phyloP scores from a whole-genome alignment of 2,113 vertebrate genomes.

The Brachyistius frenatus region DNA sequence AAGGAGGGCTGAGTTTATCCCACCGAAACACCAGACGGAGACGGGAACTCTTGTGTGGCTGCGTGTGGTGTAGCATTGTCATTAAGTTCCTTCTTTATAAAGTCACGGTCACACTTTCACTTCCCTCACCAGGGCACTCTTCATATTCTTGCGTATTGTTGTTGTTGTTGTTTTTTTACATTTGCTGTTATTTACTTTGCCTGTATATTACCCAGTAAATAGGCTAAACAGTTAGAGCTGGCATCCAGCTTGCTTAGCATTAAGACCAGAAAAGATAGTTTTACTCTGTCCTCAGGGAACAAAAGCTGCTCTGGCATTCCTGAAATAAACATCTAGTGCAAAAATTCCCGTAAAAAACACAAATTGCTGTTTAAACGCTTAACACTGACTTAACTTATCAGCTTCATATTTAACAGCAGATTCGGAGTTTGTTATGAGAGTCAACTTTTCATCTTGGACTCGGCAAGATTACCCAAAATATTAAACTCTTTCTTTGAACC shows the following conservation, averaged over 20 bases:
- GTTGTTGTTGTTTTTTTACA: neutral
- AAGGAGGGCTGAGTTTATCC: conserved; percentile 2
- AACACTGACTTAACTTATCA: too few relatives aligned
- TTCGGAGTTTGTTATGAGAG: too few relatives aligned
- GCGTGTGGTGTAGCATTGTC: neutral
- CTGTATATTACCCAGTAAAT: neutral
- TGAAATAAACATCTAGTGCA: too few relatives aligned
- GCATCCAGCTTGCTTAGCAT: neutral
- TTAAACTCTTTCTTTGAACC: neutral
- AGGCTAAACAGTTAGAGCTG: neutral
- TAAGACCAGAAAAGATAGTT: too few relatives aligned
- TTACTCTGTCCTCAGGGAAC: too few relatives aligned
- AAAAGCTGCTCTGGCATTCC: too few relatives aligned
- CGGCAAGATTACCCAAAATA: too few relatives aligned
- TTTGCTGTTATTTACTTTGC: too few relatives aligned
- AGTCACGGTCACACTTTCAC: conserved; percentile 29
- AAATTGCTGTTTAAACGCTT: too few relatives aligned
- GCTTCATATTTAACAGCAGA: too few relatives aligned
- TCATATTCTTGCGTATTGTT: conserved; percentile 1
- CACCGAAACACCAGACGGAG: neutral
- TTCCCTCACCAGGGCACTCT: conserved; percentile 20
- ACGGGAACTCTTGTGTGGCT: neutral
- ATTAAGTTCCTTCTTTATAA: conserved; percentile 15
- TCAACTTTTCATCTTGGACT: too few relatives aligned
- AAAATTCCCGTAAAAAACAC: too few relatives aligned